Base-by-base conservation (phyloP, 2,888 invertebrate species). In the Rhagonycha fulva region DNA sequence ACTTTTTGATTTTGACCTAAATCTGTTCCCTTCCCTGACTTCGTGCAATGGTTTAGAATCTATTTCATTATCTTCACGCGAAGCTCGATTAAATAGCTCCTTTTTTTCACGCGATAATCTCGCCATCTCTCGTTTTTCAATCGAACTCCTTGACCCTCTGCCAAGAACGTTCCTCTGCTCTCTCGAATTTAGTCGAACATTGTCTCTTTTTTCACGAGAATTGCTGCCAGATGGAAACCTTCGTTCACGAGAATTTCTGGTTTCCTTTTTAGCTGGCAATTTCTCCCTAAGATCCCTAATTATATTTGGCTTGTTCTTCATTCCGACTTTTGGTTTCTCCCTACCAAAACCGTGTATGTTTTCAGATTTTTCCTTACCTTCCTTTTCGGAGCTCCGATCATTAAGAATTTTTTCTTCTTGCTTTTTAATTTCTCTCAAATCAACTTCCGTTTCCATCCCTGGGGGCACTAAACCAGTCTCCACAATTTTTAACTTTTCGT, bases 401-500 rank as follows among this genome's bases (percentile, higher is more conserved):
- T 66, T 66, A n/a, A 3, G 24, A 12, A 23, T 5, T 24, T 24
- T 10, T 14, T 62, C 14, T 9, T 26, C 26, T 3, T 66, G 72
- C 28, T 62, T 78, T 60, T 78, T 75, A 14, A 81, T 70, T 76
- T 80, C 74, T 24, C 75, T 81, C 32, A 87, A 75, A 78, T 87
- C 86, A 4, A 85, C 83, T 76, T 89, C 89, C 83, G 87, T 86
- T 83, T 89, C 89, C 82, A 85, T 88, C 32, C 89, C 89, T 12
- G 89, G 89, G 10, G 89, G 88, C 9, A 88, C 87, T 32, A 89
- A 82, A 24, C 88, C 89, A 10, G 88, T 88, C 82, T 88, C 88
- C n/a, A 88, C 86, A 66, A 88, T 84, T 75, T 84, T 84, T 14
- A 88, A 79, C 75, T 86, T 86, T 79, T 88, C 87, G 23, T 84